Evolutionary conservation across 1,140 invertebrate species (phyloP).

Genomic region (silkworm (Bombyx mori)): DNA sequence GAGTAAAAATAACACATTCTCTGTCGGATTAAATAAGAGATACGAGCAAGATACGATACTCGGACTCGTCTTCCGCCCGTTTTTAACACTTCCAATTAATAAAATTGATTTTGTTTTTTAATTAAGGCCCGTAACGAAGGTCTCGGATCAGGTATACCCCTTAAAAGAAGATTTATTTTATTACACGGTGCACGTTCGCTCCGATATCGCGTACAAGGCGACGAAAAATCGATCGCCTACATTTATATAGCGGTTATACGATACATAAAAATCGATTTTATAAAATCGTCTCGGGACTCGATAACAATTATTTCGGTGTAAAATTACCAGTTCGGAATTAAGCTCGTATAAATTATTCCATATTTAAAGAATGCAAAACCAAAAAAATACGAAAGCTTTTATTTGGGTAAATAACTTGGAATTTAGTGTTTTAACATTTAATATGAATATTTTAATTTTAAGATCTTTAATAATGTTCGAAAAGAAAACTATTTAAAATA

Average conservation of each 20-base stretch:
- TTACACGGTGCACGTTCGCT: slow-evolving; percentile 55
- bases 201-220: slow-evolving; percentile 36
- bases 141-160: slow-evolving; percentile 53
- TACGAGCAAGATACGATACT: slow-evolving; percentile 58
- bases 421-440: not conserved
- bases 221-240: slow-evolving; percentile 40
- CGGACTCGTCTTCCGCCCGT: slow-evolving; percentile 62
- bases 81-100: slow-evolving; percentile 72
- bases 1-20: slow-evolving; percentile 69
- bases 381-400: not conserved
- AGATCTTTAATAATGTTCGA: too few species aligned
- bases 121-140: slow-evolving; percentile 63
- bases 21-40: slow-evolving; percentile 69
- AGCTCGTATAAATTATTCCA: slow-evolving; percentile 22
- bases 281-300: slow-evolving; percentile 26
- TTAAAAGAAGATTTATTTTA: slow-evolving; percentile 69
- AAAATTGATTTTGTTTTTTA: slow-evolving; percentile 71
- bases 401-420: not conserved
- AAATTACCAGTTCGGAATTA: slow-evolving; percentile 27
- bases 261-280: slow-evolving; percentile 39
- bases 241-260: slow-evolving; percentile 40
- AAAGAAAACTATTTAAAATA: too few species aligned
- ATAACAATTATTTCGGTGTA: slow-evolving; percentile 25
- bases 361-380: slow-evolving; percentile 4
- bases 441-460: too few species aligned